phyloP scores from a whole-genome alignment of 2,113 vertebrate species.

The Nothoprocta pentlandii region DNA sequence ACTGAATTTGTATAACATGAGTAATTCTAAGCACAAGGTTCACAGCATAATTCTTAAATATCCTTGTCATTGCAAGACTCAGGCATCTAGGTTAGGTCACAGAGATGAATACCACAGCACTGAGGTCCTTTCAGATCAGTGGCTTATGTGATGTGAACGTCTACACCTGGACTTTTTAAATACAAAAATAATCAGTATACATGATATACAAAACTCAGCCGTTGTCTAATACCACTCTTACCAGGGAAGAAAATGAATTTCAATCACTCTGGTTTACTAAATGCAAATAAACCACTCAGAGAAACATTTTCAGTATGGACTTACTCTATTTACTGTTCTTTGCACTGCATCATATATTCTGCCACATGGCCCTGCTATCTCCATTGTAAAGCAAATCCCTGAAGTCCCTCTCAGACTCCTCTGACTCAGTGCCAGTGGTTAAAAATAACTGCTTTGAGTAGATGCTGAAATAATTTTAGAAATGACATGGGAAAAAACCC shows the following conservation, averaged over 20 bases:
- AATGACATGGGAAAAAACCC: neutral
- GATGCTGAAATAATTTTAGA: neutral
- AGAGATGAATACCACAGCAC: neutral
- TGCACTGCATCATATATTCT: neutral
- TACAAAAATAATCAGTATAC: neutral
- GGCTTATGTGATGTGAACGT: neutral
- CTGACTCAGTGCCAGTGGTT: neutral
- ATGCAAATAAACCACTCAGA: neutral
- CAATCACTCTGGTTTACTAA: neutral
- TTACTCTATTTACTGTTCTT: neutral
- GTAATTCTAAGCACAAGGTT: neutral
- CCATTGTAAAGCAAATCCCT: neutral
- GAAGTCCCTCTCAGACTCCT: fast-evolving
- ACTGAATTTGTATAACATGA: neutral
- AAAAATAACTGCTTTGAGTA: neutral
- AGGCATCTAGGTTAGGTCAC: neutral
- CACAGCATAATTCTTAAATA: neutral
- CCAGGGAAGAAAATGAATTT: neutral
- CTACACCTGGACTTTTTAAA: neutral
- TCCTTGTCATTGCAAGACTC: fast-evolving
- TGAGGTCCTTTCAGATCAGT: neutral
- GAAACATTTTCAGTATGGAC: neutral
- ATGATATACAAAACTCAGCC: neutral
- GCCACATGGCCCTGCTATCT: neutral
- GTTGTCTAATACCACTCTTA: neutral